Evolutionary conservation across 2,113 vertebrate genomes (phyloP).

Genomic region (Actenoides hombroni): DNA sequence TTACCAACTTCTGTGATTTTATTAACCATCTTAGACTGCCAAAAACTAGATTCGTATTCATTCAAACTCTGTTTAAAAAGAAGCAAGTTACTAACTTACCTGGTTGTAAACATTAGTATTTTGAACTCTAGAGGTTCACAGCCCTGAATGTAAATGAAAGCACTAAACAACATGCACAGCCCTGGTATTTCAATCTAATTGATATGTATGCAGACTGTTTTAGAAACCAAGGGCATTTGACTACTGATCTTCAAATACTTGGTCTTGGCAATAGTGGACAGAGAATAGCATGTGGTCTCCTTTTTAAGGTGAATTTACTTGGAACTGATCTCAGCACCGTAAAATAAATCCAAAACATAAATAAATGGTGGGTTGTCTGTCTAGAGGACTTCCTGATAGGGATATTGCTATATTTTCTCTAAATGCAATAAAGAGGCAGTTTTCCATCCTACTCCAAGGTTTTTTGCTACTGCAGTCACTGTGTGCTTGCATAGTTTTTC

Average conservation of each 20-base stretch:
- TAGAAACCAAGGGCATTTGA: background rate
- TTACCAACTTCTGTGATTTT: background rate
- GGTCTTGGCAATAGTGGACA: background rate
- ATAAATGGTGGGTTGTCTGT: slow-evolving; percentile 6
- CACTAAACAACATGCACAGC: background rate
- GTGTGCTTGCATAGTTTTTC: background rate
- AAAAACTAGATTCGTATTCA: background rate
- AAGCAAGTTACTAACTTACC: background rate
- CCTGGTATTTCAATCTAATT: background rate
- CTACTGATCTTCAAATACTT: background rate
- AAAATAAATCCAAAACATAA: slow-evolving; percentile 25
- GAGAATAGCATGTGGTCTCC: background rate
- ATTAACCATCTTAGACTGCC: background rate
- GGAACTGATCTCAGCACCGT: slow-evolving; percentile 3
- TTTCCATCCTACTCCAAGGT: background rate
- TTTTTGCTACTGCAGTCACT: background rate
- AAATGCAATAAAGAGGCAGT: background rate
- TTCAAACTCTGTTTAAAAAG: background rate
- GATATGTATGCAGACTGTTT: background rate
- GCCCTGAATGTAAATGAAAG: background rate
- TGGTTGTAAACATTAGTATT: background rate
- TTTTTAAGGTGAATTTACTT: slow-evolving; percentile 4
- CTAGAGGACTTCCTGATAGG: slow-evolving; percentile 4
- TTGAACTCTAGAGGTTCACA: background rate
- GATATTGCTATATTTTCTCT: background rate